These are phyloP conservation scores for Machaerirhynchus nigripectus DNA, from an alignment of 2,113 vertebrate species.

Conservation along the genomic window DNA sequence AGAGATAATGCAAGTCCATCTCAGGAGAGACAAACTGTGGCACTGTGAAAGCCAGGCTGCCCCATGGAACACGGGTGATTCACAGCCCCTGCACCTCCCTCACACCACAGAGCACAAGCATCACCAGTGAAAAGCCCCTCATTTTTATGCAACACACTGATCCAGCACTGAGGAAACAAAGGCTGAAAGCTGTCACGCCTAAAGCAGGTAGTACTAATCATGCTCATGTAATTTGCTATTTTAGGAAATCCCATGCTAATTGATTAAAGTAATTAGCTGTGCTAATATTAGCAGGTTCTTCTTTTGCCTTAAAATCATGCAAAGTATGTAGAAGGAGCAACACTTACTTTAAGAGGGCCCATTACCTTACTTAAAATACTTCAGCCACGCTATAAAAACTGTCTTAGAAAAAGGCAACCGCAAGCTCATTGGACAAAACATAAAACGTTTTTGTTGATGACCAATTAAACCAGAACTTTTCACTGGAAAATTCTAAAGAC, in stretches of 20 bases:
- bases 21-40: background rate
- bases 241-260: background rate
- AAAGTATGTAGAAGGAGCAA: background rate
- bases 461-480: background rate
- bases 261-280: background rate
- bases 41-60: background rate
- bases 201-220: background rate
- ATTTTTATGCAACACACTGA: background rate
- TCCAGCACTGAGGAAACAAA: background rate
- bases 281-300: background rate
- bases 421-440: background rate
- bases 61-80: rapidly evolving
- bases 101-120: rapidly evolving
- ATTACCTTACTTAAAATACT: background rate
- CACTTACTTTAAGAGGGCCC: background rate
- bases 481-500: background rate
- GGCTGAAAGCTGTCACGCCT: background rate
- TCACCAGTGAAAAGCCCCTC: background rate
- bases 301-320: background rate
- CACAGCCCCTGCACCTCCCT: background rate
- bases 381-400: background rate
- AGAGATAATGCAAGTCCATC: background rate
- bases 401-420: background rate
- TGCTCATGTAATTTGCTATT: background rate
- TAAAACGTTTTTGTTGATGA: background rate